Base-by-base conservation (phyloP, 1,140 invertebrate species). In the Gonatopus flavifemur region DNA sequence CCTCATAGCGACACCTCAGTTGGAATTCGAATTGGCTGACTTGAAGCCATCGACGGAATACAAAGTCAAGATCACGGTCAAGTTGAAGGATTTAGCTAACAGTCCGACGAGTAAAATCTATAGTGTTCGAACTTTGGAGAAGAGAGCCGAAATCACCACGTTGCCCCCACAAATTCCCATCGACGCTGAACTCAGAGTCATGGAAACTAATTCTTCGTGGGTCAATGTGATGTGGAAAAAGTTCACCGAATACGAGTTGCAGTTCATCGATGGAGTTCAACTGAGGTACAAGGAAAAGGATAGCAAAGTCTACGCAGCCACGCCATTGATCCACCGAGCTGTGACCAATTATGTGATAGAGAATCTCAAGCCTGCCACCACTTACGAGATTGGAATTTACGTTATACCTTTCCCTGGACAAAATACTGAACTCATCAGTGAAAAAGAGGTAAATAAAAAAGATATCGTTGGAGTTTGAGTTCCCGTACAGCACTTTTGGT, bases 11-110 rank as follows among this genome's bases (percentile, higher is more conserved):
- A 92, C 89, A 4, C 84, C 87, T 8, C 88, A 91, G 44, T 76
- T 94, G 45, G 90, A 94, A 66, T 92, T 94, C 69, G 84, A 91
- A 56, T 66, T 94, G 13, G 81, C 83, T 9, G 84, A 83, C 18
- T 70, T 95, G n/a, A 82, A 86, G 62, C 85, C 92, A 0, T 84
- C 88, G 35, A 93, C 90, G 0, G 81, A 85, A 19, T 95, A 95
- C 65, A 88, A 86, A 67, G 83, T 93, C 2, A 86, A 89, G 70
- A 89, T 91, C 1, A 86, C 86, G 12, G 80, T 93, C 2, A 84
- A 87, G 15, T 70, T 93, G 13, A 80, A 86, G 36, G 88, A 90
- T 57, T 60, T 91, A 1, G 80, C 85, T 4, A 88, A 88, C 32
- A 86, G 84, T 43, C 88, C 88, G 0, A 82, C 83, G 6, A 93